Evolutionary conservation across 2,797 vertebrate species (phyloP).

Genomic region (Sebastes hubbsi): DNA sequence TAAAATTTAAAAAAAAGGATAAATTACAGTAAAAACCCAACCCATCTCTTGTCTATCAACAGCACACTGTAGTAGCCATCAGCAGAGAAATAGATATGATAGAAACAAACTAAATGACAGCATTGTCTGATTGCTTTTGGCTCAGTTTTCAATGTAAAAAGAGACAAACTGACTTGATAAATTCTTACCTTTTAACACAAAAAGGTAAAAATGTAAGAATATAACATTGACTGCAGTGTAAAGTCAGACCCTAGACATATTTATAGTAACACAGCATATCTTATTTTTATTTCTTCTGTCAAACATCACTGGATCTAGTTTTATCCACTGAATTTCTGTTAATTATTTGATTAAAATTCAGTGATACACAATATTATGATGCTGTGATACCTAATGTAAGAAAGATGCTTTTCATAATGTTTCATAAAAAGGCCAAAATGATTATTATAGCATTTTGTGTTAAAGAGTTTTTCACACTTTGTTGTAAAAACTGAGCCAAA

Average conservation of each 20-base stretch:
- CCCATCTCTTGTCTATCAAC: conserved; percentile 19
- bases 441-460: background rate
- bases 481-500: conserved; percentile 41
- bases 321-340: background rate
- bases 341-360: background rate
- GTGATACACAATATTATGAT: background rate
- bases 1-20: conserved; percentile 17
- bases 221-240: background rate
- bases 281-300: background rate
- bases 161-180: background rate
- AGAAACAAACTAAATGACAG: conserved; percentile 1
- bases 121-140: conserved; percentile 20
- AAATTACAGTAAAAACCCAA: conserved; percentile 56
- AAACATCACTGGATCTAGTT: background rate
- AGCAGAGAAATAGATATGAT: conserved; percentile 56
- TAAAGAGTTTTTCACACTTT: background rate
- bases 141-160: conserved; percentile 31
- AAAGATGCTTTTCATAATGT: background rate
- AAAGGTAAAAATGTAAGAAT: background rate
- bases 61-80: conserved; percentile 36
- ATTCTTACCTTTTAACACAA: background rate
- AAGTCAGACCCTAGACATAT: background rate
- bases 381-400: background rate
- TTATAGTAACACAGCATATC: background rate
- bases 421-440: background rate